Conservation (phyloP, 92 coral and sea anemone genomes). For the Nematostella vectensis region DNA sequence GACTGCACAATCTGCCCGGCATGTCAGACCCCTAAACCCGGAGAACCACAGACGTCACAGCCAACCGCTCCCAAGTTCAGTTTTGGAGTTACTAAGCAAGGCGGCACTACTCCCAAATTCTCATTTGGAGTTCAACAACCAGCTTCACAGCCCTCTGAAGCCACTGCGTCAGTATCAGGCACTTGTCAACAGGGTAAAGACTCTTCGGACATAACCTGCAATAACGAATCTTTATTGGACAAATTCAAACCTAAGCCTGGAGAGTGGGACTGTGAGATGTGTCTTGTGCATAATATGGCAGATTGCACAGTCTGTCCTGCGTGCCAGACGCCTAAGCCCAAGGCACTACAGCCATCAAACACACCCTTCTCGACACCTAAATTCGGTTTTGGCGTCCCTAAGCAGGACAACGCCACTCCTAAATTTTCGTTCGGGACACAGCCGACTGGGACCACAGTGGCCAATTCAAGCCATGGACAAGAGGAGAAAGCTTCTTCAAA, state of each 20-base stretch:
- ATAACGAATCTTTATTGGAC: slow-evolving; percentile 2
- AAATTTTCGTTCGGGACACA: slow-evolving; percentile 15
- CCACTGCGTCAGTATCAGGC: neutral
- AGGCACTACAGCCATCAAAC: slow-evolving; percentile 2
- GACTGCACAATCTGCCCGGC: slow-evolving; percentile 24
- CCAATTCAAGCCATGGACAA: no score
- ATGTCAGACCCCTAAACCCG: slow-evolving; percentile 33
- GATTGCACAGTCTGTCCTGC: slow-evolving; percentile 34
- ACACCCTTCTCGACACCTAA: slow-evolving; percentile 1
- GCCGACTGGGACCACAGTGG: no score
- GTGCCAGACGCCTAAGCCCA: slow-evolving; percentile 43
- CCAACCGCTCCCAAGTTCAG: neutral
- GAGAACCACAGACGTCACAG: neutral
- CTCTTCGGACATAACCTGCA: neutral
- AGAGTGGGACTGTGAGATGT: slow-evolving; percentile 50
- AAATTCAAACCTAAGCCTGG: slow-evolving; percentile 23
- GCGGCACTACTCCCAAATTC: no score
- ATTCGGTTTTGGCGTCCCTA: slow-evolving; percentile 10
- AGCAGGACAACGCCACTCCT: neutral
- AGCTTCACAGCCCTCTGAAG: neutral
- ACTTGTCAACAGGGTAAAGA: neutral
- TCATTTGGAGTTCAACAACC: no score
- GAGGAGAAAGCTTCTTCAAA: slow-evolving; percentile 3
- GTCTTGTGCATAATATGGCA: slow-evolving; percentile 25
- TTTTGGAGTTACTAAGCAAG: neutral